Conservation (phyloP, 2,113 vertebrate genomes). For the Halichoerus grypus region DNA sequence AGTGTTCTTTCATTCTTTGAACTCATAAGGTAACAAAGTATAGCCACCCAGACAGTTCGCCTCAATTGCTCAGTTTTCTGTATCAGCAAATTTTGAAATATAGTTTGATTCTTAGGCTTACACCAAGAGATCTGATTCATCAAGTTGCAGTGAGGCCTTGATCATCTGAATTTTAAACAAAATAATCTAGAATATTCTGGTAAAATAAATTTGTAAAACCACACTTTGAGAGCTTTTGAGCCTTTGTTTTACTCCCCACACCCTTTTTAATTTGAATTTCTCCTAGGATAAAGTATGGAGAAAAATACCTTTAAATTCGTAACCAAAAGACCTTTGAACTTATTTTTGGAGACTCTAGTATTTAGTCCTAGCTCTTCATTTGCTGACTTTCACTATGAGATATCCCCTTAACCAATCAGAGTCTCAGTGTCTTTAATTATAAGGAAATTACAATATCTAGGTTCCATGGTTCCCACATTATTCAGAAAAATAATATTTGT, state of each 20-base stretch:
- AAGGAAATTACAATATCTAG: background rate
- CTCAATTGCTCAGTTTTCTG: background rate
- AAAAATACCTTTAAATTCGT: background rate
- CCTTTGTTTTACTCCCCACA: background rate
- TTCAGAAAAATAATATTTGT: background rate
- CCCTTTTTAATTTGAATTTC: background rate
- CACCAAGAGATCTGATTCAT: background rate
- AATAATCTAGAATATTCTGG: background rate
- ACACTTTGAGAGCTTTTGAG: background rate
- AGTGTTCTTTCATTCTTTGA: background rate
- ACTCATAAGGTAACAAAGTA: background rate
- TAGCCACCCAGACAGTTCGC: background rate
- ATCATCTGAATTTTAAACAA: background rate
- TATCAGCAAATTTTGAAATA: background rate
- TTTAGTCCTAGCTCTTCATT: background rate
- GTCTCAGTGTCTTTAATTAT: background rate
- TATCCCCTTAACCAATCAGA: background rate
- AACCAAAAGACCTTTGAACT: background rate
- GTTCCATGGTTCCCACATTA: background rate
- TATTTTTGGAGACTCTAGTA: background rate
- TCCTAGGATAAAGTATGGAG: background rate
- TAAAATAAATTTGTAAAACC: background rate
- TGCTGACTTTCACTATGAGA: background rate
- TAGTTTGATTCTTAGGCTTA: background rate
- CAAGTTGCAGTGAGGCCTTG: background rate